Base-by-base conservation (phyloP, 2,113 vertebrate species). In the Cairina moschata region DNA sequence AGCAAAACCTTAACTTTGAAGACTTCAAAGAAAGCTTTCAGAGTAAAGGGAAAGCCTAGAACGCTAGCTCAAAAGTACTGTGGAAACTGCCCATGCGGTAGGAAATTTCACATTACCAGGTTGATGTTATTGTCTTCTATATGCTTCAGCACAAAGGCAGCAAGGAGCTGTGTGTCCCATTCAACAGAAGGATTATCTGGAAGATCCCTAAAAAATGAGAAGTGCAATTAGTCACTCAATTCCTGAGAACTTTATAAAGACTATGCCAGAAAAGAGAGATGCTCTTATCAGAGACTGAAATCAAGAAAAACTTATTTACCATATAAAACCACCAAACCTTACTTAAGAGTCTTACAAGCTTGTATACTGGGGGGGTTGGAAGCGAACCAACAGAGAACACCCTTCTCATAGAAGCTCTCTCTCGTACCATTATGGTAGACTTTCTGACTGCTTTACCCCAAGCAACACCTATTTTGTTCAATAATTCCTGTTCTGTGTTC, bases 141-240 rank as follows among this genome's bases (percentile, higher is more conserved):
- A 67, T 99, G 98, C 69, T 96, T 95, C 17, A 98, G 94, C 88
- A 99, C 97, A 22, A 98, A 6, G 68, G 97, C 72, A 8, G 99
- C 97, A 2, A 98, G 97, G 65, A 97, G 87, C 4, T 97, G 92
- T 1, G 97, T 78, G 95, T 99, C 98, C 99, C 99, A 99, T 66
- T 98, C 96, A 17, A 97, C 97, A 50, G 90, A 93, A 12, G 99
- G 99, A 92, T 99, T 94, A 76, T 99, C 99, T 1, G 98, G 99
- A 93, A 99, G 98, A 44, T 98, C 97, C 93, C 99, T 99, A 95
- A 32, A n/a, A 97, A 97, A 95, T 31, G 13, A 96, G 83, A 97
- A 84, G 85, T 7, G 29, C 38, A 88, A 46, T 88, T 23, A 86
- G 82, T 84, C 65, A 92, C 18, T 74, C 72, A 75, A 68, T 11